phyloP scores from a whole-genome alignment of 2,797 vertebrate species.

The Ctenopoma multispine region DNA sequence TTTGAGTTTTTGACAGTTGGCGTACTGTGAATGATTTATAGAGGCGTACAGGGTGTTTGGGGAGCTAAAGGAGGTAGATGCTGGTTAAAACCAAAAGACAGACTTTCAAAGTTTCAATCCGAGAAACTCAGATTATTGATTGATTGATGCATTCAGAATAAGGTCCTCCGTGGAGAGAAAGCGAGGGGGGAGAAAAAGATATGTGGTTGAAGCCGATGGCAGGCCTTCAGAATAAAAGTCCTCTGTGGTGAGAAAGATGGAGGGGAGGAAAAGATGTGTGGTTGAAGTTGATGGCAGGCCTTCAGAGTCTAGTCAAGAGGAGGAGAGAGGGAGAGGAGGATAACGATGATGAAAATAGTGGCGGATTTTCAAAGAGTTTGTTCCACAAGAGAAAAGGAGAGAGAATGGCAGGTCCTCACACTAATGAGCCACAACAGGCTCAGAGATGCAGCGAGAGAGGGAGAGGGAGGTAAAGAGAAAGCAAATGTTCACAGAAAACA shows the following conservation, averaged over 20 bases:
- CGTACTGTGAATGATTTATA: background rate
- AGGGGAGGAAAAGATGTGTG: background rate
- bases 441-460: background rate
- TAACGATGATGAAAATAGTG: slow-evolving; percentile 49
- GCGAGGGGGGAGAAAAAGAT: background rate
- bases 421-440: slow-evolving; percentile 44
- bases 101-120: background rate
- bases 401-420: slow-evolving; percentile 40
- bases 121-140: slow-evolving; percentile 15
- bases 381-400: slow-evolving; percentile 13
- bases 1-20: background rate
- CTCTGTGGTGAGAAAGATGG: slow-evolving; percentile 1
- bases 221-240: slow-evolving; percentile 24
- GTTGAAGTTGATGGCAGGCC: slow-evolving; percentile 25
- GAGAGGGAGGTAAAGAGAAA: background rate
- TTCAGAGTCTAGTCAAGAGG: slow-evolving; percentile 27
- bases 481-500: slow-evolving; percentile 12
- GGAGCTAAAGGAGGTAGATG: background rate
- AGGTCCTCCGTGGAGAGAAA: background rate
- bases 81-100: slow-evolving; percentile 11
- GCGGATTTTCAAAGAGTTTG: slow-evolving; percentile 44
- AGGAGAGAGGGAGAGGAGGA: slow-evolving; percentile 25
- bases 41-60: background rate
- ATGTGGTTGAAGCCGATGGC: slow-evolving; percentile 20
- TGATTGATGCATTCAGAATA: background rate